phyloP scores from a whole-genome alignment of 2,888 invertebrate genomes.

The Lithophane socia region DNA sequence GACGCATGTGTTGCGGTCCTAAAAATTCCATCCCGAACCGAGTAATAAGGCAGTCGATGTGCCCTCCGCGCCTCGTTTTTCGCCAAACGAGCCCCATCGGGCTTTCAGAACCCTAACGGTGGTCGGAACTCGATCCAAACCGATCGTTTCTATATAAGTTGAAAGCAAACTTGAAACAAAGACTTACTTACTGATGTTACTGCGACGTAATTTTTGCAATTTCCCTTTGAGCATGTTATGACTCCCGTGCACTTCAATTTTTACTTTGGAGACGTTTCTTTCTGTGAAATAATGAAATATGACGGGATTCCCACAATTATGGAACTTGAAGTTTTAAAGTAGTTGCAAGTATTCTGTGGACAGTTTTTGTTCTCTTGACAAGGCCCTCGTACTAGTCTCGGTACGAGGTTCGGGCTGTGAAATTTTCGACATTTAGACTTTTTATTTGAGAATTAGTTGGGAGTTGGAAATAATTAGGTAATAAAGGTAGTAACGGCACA shows the following conservation, averaged over 20 bases:
- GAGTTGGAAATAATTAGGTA: conserved; percentile 18
- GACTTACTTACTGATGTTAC: conserved; percentile 49
- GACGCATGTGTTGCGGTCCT: conserved; percentile 56
- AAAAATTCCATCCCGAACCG: conserved; percentile 64
- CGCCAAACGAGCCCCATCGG: conserved; percentile 80
- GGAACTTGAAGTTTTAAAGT: conserved; percentile 39
- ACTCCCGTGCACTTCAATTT: conserved; percentile 4
- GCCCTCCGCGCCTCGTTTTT: conserved; percentile 76
- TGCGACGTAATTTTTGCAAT: conserved; percentile 39
- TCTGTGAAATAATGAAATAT: conserved; percentile 26
- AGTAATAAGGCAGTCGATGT: conserved; percentile 75
- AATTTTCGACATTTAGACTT: conserved; percentile 27
- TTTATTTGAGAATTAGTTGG: conserved; percentile 25
- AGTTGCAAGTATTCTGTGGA: conserved; percentile 39
- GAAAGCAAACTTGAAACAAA: conserved; percentile 63
- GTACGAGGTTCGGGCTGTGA: conserved; percentile 14
- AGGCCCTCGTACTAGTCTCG: conserved; percentile 20
- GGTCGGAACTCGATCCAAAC: conserved; percentile 70
- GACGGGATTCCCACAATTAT: conserved; percentile 2
- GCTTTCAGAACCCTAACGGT: conserved; percentile 72
- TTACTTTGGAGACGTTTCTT: neutral
- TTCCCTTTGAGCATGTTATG: conserved; percentile 26
- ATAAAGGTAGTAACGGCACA: neutral
- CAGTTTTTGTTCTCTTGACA: conserved; percentile 41
- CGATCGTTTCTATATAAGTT: conserved; percentile 62